These are phyloP conservation scores for Mustela lutreola DNA, from an alignment of 2,113 vertebrate species.

Conservation along the genomic window DNA sequence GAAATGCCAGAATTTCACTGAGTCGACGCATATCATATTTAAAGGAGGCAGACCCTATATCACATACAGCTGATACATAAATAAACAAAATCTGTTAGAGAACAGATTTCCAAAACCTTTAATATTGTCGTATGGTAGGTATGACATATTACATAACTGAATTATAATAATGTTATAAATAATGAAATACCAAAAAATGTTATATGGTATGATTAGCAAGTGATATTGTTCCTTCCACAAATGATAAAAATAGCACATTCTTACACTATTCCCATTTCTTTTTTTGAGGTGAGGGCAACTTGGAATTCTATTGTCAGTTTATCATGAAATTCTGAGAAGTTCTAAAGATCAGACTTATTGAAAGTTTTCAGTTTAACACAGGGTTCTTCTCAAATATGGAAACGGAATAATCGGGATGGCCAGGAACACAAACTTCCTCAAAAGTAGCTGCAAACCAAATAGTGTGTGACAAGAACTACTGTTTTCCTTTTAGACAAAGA, in stretches of 20 bases:
- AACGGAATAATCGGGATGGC: background rate
- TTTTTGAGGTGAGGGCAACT: background rate
- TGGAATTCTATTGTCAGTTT: background rate
- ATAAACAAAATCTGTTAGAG: conserved; percentile 62
- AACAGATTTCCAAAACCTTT: background rate
- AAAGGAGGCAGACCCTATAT: conserved; percentile 99
- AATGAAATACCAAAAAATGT: conserved; percentile 15
- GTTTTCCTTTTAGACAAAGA: background rate
- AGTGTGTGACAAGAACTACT: background rate
- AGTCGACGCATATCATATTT: conserved; percentile 99
- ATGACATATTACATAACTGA: background rate
- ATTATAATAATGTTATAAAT: conserved; percentile 24
- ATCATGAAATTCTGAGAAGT: background rate
- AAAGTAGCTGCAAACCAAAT: background rate
- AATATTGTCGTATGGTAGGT: background rate
- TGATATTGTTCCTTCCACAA: background rate
- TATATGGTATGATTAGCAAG: background rate
- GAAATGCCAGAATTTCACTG: conserved; percentile 98
- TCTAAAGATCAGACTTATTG: background rate
- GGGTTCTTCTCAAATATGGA: background rate
- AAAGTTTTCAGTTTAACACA: background rate
- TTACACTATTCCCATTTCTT: background rate
- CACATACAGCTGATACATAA: conserved; percentile 94
- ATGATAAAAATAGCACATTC: background rate
- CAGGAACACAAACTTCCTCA: background rate